Conservation (phyloP, 2,888 invertebrate genomes). For the Eueremaeus valkanovi region DNA sequence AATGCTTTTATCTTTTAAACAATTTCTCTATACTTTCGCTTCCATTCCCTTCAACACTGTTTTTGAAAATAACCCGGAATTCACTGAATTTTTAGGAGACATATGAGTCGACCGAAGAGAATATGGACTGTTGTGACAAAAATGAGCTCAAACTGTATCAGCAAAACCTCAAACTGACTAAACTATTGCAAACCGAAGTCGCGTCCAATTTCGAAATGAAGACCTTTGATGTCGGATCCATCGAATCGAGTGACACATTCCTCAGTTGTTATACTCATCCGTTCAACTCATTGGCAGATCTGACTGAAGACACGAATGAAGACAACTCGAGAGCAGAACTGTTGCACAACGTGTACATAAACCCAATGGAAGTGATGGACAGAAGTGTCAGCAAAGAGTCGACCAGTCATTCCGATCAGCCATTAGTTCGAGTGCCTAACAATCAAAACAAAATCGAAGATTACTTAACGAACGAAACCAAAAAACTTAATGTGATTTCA, state of each 20-base stretch:
- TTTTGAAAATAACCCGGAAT: not conserved
- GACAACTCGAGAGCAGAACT: not conserved
- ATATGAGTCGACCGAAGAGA: not conserved
- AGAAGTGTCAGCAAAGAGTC: not conserved
- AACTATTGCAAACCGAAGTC: not conserved
- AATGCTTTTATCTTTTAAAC: too few species aligned
- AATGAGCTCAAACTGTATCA: not conserved
- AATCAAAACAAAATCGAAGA: not conserved
- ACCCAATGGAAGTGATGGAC: constrained; percentile 20
- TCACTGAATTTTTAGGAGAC: constrained; percentile 5
- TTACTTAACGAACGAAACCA: not conserved
- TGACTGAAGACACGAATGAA: constrained; percentile 43
- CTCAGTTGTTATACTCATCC: constrained; percentile 95
- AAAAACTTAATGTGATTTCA: constrained; percentile 41
- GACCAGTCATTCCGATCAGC: not conserved
- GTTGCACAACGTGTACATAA: constrained; percentile 35
- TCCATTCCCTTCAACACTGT: not conserved
- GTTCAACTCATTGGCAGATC: constrained; percentile 64
- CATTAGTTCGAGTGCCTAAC: constrained; percentile 16
- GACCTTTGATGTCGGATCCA: constrained; percentile 4
- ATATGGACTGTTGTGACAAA: not conserved
- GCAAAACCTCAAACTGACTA: not conserved
- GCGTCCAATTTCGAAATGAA: constrained; percentile 26
- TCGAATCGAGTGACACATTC: constrained; percentile 82
- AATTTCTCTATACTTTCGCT: not conserved